Evolutionary conservation across 1,140 invertebrate species (phyloP).

Genomic region (Copidosoma floridanum): DNA sequence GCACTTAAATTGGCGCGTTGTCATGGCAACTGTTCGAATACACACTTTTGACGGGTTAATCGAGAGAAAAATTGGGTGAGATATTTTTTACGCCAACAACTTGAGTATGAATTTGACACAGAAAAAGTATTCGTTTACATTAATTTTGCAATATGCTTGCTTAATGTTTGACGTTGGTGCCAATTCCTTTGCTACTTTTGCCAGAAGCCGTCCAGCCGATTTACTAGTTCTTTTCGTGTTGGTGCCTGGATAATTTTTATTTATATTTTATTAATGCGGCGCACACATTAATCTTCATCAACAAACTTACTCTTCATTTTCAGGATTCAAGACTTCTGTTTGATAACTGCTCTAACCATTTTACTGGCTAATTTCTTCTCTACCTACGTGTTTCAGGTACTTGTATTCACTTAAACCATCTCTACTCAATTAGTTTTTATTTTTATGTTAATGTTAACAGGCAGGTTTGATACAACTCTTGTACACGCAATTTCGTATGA

Average conservation of each 20-base stretch:
- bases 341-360: constrained; percentile 64
- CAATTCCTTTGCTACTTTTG: constrained; percentile 51
- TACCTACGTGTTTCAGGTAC: constrained; percentile 74
- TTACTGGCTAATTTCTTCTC: constrained; percentile 69
- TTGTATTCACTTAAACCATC: constrained; percentile 16
- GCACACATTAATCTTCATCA: too few species aligned
- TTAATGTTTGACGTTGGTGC: constrained; percentile 48
- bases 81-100: too few species aligned
- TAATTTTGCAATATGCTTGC: constrained; percentile 47
- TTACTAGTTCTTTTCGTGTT: constrained; percentile 51
- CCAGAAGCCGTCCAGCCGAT: constrained; percentile 41
- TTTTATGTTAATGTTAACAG: constrained; percentile 44
- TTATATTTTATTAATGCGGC: constrained; percentile 5
- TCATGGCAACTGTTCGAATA: too few species aligned
- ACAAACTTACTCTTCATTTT: constrained; percentile 37
- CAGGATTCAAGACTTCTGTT: constrained; percentile 69
- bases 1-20: too few species aligned
- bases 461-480: constrained; percentile 68
- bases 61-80: too few species aligned
- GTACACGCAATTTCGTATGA: constrained; percentile 62
- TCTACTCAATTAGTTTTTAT: not conserved
- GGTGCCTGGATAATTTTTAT: constrained; percentile 33
- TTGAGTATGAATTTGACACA: constrained; percentile 48
- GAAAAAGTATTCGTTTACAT: constrained; percentile 45
- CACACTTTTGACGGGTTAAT: too few species aligned